Base-by-base conservation (phyloP, 1,140 invertebrate species). In the Fopius arisanus region DNA sequence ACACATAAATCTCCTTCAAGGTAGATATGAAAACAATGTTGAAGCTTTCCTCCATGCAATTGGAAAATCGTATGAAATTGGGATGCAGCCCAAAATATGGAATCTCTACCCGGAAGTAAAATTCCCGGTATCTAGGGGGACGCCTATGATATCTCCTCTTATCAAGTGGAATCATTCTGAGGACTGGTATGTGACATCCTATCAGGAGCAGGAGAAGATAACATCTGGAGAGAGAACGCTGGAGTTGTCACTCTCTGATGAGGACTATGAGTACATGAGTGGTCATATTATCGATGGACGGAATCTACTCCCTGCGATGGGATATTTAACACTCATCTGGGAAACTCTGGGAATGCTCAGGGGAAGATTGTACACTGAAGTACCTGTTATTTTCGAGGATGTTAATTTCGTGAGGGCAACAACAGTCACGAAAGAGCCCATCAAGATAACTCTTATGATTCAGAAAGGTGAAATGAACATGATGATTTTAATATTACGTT, bases 131-230 rank as follows among this genome's bases (percentile, higher is more conserved):
- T 90, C 93, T 12, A 85, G 90, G 37, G 91, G 91, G 12, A 96
- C 94, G 0, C 91, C 93, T 1, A 92, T 93, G 89, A 88, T 96
- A 21, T 90, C 91, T 2, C 90, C 93, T 12, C 81, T 92, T 0
- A 88, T 96, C 1, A 91, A 92, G 75, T 99, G 97, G 97, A 96
- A 98, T 82, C 97, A 99, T 84, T 91, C 91, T 9, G 92, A 95
- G 75, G 91, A 93, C 76, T 94, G 91, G 91, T 92, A 90, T 70
- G 91, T 92, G 1, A 91, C 90, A 1, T 88, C 89, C 3, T 92
- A 90, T 75, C 87, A 87, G 23, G 86, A 89, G 40, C 90, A 91
- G 81, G 89, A 90, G 70, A 92, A 90, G 80, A 90, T 91, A 73
- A 90, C 89, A 72, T 91, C 90, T 9, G 91, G 92, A 2, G 92